These are phyloP conservation scores for Cryptomyrus ogoouensis DNA, from an alignment of 2,113 vertebrate species.

Conservation along the genomic window DNA sequence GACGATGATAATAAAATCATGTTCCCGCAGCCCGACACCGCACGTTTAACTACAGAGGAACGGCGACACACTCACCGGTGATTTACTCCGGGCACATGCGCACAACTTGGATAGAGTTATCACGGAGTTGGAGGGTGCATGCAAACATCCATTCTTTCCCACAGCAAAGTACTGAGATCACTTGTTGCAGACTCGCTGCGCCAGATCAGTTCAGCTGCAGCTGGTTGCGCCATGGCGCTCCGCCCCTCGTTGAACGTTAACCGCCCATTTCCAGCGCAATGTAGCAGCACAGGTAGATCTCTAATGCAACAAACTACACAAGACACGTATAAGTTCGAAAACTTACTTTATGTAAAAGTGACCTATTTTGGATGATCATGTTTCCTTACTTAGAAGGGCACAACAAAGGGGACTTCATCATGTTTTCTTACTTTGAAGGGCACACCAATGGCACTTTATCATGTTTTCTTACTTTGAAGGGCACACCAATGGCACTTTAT, in stretches of 20 bases:
- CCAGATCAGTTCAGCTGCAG: background rate
- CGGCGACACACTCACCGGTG: conserved; percentile 5
- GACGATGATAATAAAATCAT: background rate
- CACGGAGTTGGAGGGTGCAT: background rate
- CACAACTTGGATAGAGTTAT: background rate
- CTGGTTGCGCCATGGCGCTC: background rate
- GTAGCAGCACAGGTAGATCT: background rate
- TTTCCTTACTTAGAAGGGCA: background rate
- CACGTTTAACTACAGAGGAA: background rate
- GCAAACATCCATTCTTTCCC: background rate
- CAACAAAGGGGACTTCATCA: too few relatives aligned
- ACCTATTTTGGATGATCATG: background rate
- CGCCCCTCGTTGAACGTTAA: background rate
- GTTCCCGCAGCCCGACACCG: background rate
- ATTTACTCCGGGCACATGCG: background rate
- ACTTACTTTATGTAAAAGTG: background rate
- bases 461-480: too few relatives aligned
- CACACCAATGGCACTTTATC: background rate
- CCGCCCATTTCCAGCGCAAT: conserved; percentile 6
- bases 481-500: background rate
- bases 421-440: too few relatives aligned
- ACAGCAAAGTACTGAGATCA: background rate
- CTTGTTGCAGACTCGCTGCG: conserved; percentile 6
- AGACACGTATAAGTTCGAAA: background rate
- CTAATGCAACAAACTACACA: background rate